phyloP scores from a whole-genome alignment of 2,113 vertebrate species.

The Tupaia chinensis region DNA sequence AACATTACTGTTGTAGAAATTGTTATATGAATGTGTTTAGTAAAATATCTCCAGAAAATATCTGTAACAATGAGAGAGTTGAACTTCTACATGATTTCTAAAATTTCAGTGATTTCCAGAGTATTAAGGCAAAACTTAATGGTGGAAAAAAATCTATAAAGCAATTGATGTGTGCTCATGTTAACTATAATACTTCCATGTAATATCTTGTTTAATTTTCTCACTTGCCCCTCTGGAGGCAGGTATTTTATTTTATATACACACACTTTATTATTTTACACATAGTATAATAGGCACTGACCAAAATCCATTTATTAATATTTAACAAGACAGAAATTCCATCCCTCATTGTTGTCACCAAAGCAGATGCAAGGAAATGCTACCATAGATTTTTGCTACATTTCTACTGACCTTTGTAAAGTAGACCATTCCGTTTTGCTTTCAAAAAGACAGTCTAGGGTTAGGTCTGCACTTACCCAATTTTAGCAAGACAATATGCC shows the following conservation, averaged over 20 bases:
- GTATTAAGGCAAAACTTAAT: not conserved
- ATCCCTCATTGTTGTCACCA: not conserved
- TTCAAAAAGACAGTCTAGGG: not conserved
- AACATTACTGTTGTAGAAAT: not conserved
- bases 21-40: not conserved
- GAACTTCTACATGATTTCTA: not conserved
- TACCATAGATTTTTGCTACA: not conserved
- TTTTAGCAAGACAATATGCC: not conserved
- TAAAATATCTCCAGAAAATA: slow-evolving; percentile 8
- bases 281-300: not conserved
- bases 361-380: not conserved
- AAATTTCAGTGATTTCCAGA: not conserved
- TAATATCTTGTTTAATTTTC: not conserved
- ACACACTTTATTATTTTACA: not conserved
- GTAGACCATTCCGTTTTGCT: not conserved
- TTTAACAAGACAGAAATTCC: not conserved
- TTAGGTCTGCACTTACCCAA: not conserved
- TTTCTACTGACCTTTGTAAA: not conserved
- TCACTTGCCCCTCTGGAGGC: rapidly evolving
- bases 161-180: not conserved
- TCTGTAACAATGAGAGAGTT: not conserved
- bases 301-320: not conserved
- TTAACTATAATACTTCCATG: not conserved
- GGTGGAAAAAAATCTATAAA: not conserved
- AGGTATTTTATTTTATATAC: not conserved